Percentiles rank a stretch among this genome's conserved stretches.
phyloP scores from a whole-genome alignment of 2,888 invertebrate species.

The Mactromeris polynyma region DNA sequence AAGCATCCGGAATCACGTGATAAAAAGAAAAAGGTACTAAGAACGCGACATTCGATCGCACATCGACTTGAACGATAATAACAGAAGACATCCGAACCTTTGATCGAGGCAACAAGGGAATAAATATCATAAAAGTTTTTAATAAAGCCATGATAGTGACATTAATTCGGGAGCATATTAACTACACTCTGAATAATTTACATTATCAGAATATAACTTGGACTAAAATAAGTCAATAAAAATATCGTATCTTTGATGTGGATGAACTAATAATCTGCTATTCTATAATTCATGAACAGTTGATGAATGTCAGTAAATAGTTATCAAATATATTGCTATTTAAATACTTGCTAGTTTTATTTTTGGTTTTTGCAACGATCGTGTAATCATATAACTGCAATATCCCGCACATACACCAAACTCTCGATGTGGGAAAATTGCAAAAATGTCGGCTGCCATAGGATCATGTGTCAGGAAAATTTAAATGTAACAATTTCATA shows the following conservation, averaged over 20 bases:
- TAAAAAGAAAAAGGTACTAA: background rate
- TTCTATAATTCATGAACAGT: constrained; percentile 42
- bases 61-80: constrained; percentile 8
- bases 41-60: constrained; percentile 8
- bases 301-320: constrained; percentile 33
- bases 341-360: constrained; percentile 4
- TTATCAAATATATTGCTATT: constrained; percentile 22
- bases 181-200: constrained; percentile 48
- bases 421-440: background rate
- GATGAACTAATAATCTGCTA: constrained; percentile 8
- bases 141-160: constrained; percentile 32
- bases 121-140: constrained; percentile 39
- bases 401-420: background rate
- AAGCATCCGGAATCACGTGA: background rate
- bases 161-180: constrained; percentile 46
- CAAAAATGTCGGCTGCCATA: background rate
- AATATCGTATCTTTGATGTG: constrained; percentile 44
- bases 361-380: background rate
- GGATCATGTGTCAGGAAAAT: background rate
- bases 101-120: constrained; percentile 30
- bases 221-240: constrained; percentile 42
- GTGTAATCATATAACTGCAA: background rate
- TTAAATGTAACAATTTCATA: background rate
- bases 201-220: constrained; percentile 34
- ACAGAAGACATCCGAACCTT: constrained; percentile 16